A percentile compares a stretch with the other conserved stretches of the same genome.
Evolutionary conservation across 2,888 invertebrate genomes (phyloP).

Genomic region (Alsophila aescularia): DNA sequence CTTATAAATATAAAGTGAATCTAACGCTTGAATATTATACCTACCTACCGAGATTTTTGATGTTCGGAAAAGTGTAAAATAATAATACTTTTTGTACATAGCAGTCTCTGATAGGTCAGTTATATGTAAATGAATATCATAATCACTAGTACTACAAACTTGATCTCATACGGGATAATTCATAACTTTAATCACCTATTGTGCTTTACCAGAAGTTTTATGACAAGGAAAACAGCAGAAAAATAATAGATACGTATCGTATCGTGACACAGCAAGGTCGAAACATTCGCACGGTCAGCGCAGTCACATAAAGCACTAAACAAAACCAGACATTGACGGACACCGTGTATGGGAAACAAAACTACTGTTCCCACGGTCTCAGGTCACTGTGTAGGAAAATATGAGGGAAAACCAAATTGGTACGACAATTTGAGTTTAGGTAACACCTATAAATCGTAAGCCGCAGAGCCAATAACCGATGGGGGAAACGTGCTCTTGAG

Average conservation of each 20-base stretch:
- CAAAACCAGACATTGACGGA: slow-evolving; percentile 21
- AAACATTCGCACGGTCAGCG: slow-evolving; percentile 66
- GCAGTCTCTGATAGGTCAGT: no score
- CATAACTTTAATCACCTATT: slow-evolving; percentile 17
- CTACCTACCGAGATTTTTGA: no score
- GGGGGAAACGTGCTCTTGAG: slow-evolving; percentile 16
- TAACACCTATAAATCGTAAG: slow-evolving; percentile 12
- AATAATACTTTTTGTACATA: no score
- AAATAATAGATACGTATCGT: slow-evolving; percentile 49
- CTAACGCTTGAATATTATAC: no score
- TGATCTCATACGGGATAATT: not conserved
- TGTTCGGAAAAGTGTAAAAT: no score
- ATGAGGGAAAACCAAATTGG: slow-evolving; percentile 1
- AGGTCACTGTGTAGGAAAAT: slow-evolving; percentile 5
- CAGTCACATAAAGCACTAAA: slow-evolving; percentile 7
- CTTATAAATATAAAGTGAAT: no score
- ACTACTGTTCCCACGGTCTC: slow-evolving; percentile 27
- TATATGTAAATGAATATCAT: not conserved
- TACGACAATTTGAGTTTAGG: slow-evolving; percentile 6
- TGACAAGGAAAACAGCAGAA: slow-evolving; percentile 49
- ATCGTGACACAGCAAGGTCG: slow-evolving; percentile 65
- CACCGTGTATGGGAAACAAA: slow-evolving; percentile 16
- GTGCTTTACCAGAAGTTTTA: slow-evolving; percentile 38
- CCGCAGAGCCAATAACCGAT: slow-evolving; percentile 20
- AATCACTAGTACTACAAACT: not conserved